Percentiles rank a stretch among this genome's conserved stretches.
Conservation (phyloP, 2,113 vertebrate species). For the Ailurus styani region DNA sequence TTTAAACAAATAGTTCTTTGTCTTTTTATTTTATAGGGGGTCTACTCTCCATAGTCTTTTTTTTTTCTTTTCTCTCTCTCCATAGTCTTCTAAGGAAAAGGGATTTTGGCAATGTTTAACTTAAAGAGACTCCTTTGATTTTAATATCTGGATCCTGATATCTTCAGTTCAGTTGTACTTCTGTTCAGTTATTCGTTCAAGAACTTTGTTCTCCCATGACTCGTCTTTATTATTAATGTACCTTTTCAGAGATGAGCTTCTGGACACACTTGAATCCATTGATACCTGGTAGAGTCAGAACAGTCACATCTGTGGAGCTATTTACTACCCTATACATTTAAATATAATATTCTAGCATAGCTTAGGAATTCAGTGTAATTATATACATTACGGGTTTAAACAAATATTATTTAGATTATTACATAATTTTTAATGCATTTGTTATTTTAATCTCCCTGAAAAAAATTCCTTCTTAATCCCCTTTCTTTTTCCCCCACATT, state of each 20-base stretch:
- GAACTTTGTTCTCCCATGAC: neutral
- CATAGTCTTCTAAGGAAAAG: neutral
- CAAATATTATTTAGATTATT: neutral
- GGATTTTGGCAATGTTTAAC: conserved; percentile 2
- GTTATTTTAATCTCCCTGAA: neutral
- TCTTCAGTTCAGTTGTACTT: neutral
- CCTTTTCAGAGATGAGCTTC: neutral
- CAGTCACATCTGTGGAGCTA: neutral
- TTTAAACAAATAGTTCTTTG: neutral
- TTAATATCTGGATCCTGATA: neutral
- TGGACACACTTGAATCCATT: neutral
- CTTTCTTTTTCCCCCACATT: neutral
- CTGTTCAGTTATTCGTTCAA: neutral
- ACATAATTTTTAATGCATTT: neutral
- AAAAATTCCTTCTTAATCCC: neutral
- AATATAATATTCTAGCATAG: neutral
- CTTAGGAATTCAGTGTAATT: neutral
- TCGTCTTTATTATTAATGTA: neutral
- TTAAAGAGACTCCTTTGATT: neutral
- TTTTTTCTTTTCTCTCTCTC: too few relatives aligned
- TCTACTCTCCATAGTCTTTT: neutral
- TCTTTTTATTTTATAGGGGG: neutral
- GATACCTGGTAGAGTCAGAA: neutral
- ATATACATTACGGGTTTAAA: neutral
- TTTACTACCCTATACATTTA: neutral